These are phyloP conservation scores for Calliphora vicina DNA, from an alignment of 1,140 invertebrate species.

Conservation along the genomic window DNA sequence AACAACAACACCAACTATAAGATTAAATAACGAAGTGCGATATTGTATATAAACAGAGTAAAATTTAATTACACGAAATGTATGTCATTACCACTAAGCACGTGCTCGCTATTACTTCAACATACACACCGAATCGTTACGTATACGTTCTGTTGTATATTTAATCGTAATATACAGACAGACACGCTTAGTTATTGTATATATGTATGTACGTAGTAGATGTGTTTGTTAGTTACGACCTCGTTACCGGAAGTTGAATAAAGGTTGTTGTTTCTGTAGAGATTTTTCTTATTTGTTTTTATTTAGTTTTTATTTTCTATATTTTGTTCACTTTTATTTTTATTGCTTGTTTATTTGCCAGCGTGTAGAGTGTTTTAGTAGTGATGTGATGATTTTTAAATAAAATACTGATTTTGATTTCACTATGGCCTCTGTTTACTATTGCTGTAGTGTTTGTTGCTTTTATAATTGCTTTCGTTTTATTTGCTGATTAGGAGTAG, in stretches of 20 bases:
- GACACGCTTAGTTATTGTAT: neutral
- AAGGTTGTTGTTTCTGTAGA: neutral
- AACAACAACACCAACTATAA: neutral
- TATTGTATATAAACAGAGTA: conserved; percentile 25
- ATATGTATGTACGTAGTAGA: neutral
- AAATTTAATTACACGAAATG: conserved; percentile 32
- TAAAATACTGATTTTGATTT: neutral
- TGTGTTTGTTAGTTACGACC: conserved; percentile 20
- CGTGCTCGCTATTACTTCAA: neutral
- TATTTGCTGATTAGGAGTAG: too few species aligned
- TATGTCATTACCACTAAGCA: conserved; percentile 34
- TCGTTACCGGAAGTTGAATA: conserved; percentile 23
- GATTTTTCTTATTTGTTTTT: neutral
- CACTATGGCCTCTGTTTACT: too few species aligned
- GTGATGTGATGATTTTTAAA: neutral
- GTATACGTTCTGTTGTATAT: too few species aligned
- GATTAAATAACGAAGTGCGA: conserved; percentile 21
- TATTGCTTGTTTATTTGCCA: neutral
- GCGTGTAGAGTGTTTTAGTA: neutral
- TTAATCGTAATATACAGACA: too few species aligned
- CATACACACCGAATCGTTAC: too few species aligned
- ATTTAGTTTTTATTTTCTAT: neutral
- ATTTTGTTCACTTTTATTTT: neutral
- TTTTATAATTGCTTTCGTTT: neutral
- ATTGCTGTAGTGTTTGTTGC: neutral